Evolutionary conservation across 1,140 invertebrate species (phyloP).

Genomic region (Drosophila tristis): DNA sequence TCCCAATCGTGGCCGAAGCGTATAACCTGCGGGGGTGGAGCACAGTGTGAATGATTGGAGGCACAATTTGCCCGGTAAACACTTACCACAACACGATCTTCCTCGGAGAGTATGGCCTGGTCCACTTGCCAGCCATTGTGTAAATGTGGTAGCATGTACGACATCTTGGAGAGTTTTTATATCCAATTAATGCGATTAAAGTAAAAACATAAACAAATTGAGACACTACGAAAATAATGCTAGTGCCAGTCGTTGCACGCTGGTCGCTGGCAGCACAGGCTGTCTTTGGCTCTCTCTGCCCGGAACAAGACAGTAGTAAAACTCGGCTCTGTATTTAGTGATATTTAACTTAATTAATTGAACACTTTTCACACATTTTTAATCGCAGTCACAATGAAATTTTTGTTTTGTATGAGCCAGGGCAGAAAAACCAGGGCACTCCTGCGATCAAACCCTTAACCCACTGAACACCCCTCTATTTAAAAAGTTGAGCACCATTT

Average conservation of each 20-base stretch:
- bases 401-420: too few relatives aligned
- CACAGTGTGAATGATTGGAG: neutral
- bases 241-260: neutral
- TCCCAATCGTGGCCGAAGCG: slow-evolving; percentile 99
- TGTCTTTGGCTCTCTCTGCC: too few relatives aligned
- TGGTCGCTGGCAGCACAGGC: neutral
- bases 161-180: slow-evolving; percentile 89
- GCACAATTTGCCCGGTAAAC: slow-evolving; percentile 1
- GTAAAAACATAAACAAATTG: slow-evolving; percentile 65
- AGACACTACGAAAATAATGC: neutral
- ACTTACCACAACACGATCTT: slow-evolving; percentile 96
- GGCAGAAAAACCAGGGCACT: too few relatives aligned
- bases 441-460: too few relatives aligned
- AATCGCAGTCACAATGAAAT: too few relatives aligned
- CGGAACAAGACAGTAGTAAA: too few relatives aligned
- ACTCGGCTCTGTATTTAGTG: too few relatives aligned
- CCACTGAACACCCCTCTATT: too few relatives aligned
- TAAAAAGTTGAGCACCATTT: too few relatives aligned
- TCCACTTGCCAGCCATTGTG: slow-evolving; percentile 99
- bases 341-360: too few relatives aligned
- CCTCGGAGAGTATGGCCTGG: slow-evolving; percentile 98
- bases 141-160: slow-evolving; percentile 99
- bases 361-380: too few relatives aligned
- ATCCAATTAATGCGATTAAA: slow-evolving; percentile 5
- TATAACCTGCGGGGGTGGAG: slow-evolving; percentile 89